Evolutionary conservation across 2,888 invertebrate genomes (phyloP), one percentile per base, ranked within the genome.

Genomic region (Tetanocera ferruginea): DNA sequence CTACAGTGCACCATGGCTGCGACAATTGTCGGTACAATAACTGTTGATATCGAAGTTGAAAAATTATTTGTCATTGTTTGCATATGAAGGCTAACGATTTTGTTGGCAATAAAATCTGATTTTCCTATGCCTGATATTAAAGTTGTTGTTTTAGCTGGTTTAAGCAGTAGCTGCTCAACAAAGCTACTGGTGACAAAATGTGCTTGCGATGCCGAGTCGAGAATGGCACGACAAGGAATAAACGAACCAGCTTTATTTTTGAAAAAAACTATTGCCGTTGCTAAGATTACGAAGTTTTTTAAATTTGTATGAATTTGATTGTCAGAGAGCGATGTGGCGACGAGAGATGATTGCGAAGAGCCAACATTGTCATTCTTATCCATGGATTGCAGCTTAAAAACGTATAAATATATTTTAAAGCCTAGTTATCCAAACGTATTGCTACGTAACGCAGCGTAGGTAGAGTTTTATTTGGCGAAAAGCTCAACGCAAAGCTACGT

Each of bases 201-300:
- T 11, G 69, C 34, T 70, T 67, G 70, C 28, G 60, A 70, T 28
- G 69, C 70, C 19, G 69, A 69, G 17, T 70, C 60, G n/a, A 76
- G 70, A 49, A 76, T 60, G 57, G 49, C 62, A 51, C 70, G 43
- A 31, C 60, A 60, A 2, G 60, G 70, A 19, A 76, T 19, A 3
- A 70, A 28, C 11, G 51, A 25, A 37, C 49, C 60, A 37, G 49
- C 76, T 49, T 25, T 9, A 31, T 69, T 75, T 8, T 69, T 76
- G 25, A 69, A 52, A 1, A 69, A 17, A 31, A 69, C 57, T 1
- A 76, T 55, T 11, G 60, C 69, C 14, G 69, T 70, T 6, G 70
- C 76, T 51, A 69, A 55, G 31, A 75, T 49, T 64, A 75, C 66
- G 23, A 31, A 72, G 19, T 52, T 57, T 76, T 49, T 14, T 9